Base-by-base conservation (phyloP, 2,113 vertebrate genomes). In the Lophura nycthemera region DNA sequence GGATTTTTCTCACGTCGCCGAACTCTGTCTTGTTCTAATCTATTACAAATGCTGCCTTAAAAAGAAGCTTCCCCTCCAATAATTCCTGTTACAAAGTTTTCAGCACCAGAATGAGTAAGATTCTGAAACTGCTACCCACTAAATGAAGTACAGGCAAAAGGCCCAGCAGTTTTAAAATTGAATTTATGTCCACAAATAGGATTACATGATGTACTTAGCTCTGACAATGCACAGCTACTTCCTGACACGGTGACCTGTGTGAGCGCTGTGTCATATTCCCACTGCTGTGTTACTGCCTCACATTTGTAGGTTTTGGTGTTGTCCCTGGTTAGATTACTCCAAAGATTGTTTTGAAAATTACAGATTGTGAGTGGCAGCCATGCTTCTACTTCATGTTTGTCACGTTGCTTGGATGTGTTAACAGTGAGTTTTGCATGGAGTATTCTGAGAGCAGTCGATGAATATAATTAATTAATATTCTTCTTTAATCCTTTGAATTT, bases 401-500 rank as follows among this genome's bases (percentile, higher is more conserved):
- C 27, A 10, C 45, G 83, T 81, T 79, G 19, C 15, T 94, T 83
- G 65, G 56, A 69, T 50, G 29, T 54, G n/a, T 63, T 50, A 81
- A 80, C 22, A 59, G 38, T 43, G 52, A 83, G 84, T 60, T 83
- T 42, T 45, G 22, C 61, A 67, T 85, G 42, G 84, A 91, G 73
- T 81, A 65, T 59, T 83, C 43, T 45, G 48, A 79, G 67, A 69
- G 60, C 77, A 66, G 42, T n/a, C 32, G 42, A 48, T 64, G 84
- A 84, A 74, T 54, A 21, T 15, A 59, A 88, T 91, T 43, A 60
- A 74, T 89, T n/a, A 83, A 11, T 78, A 73, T 85, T 81, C 29
- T 73, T 91, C 57, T 94, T 74, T 63, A 85, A 88, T 79, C 25
- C 48, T 92, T 89, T 89, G 67, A 89, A 80, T 90, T 85, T 57